Base-by-base conservation (phyloP, 2,888 invertebrate species). In the Cephus sareptanus region DNA sequence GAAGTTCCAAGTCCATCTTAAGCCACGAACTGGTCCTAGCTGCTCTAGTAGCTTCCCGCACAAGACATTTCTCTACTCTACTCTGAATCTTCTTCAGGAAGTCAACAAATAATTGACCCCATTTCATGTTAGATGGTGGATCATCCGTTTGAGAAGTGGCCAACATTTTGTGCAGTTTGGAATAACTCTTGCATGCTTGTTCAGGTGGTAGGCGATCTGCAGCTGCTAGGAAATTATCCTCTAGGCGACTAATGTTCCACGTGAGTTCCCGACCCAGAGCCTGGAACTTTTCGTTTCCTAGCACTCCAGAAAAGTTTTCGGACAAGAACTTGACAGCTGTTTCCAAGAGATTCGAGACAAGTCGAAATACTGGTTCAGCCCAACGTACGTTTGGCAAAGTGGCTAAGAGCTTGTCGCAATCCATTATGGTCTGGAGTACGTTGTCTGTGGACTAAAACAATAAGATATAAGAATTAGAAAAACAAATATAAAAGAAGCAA, bases 141-240 rank as follows among this genome's bases (percentile, higher is more conserved):
- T 90, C 85, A 79, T 90, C 89, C 79, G 88, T 68, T 79, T 87
- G 84, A 35, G 85, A 85, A 84, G 91, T 81, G 34, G 79, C 78
- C 75, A 90, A 81, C 89, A 89, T 90, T 84, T 89, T 91, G 69
- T 89, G 85, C 40, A 91, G 80, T 74, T 89, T 91, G 0, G 94
- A 93, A 87, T 97, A 97, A 80, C 97, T 95, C 78, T 95, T 94
- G 89, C 98, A 97, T 0, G 97, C 95, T 89, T 96, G 96, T 81
- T 97, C 97, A 0, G 97, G 94, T 0, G 96, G 95, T 69, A 98
- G 93, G 79, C 95, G 94, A 81, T 96, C 96, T 1, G 97, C 95
- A 0, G 97, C 96, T 15, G 95, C 94, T 33, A 96, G 92, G 81
- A 98, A 93, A 84, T 96, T 95, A 79, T 97, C 96, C 88, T 97